Percentiles rank a stretch among this genome's conserved stretches.
These are phyloP conservation scores for Lepilemur septentrionalis DNA, from an alignment of 2,797 vertebrate species.

Conservation along the genomic window DNA sequence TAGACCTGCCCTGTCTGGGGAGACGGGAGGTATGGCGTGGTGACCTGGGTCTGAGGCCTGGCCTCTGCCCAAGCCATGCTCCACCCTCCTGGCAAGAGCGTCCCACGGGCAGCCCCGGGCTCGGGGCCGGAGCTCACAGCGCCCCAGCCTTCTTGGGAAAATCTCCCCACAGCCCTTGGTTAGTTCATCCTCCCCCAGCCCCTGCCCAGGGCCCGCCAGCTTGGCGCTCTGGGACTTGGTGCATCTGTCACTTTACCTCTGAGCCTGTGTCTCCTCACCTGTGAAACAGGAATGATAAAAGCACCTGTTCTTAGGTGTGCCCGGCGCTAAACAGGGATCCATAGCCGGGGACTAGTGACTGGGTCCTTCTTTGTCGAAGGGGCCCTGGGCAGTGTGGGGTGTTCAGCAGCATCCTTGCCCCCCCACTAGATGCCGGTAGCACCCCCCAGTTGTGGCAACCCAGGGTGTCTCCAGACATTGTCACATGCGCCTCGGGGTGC, in stretches of 20 bases:
- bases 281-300: no score
- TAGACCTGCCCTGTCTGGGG: not conserved
- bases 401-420: no score
- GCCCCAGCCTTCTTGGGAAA: not conserved
- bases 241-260: not conserved
- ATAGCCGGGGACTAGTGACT: fast-evolving
- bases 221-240: not conserved
- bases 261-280: not conserved
- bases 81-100: not conserved
- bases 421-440: no score
- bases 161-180: not conserved
- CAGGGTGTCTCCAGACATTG: not conserved
- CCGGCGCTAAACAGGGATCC: fast-evolving
- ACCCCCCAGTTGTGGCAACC: not conserved
- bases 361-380: fast-evolving
- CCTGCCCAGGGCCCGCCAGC: not conserved
- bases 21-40: not conserved
- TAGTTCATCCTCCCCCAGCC: fast-evolving
- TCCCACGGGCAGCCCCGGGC: not conserved
- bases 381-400: not conserved
- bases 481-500: no score
- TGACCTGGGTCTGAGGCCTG: not conserved
- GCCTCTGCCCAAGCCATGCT: not conserved
- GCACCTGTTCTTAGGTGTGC: fast-evolving
- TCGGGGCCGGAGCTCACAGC: fast-evolving